phyloP scores from a whole-genome alignment of 92 coral and sea anemone species.

The Paramuricea clavata region DNA sequence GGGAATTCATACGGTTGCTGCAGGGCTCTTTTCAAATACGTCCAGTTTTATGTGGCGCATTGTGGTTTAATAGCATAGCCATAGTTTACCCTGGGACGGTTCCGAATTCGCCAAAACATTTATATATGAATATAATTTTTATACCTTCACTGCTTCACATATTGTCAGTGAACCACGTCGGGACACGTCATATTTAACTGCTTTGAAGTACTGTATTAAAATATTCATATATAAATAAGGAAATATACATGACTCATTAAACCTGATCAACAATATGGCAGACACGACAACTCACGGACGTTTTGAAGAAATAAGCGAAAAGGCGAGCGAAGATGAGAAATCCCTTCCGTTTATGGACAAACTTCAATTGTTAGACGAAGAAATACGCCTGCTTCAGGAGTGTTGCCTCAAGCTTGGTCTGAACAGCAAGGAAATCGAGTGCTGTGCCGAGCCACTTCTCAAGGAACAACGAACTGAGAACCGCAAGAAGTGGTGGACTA shows the following conservation, averaged over 20 bases:
- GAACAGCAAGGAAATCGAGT: slow-evolving; percentile 83
- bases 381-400: slow-evolving; percentile 85
- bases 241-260: background rate
- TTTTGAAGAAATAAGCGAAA: slow-evolving; percentile 42
- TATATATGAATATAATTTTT: too few relatives aligned
- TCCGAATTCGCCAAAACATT: background rate
- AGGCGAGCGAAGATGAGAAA: slow-evolving; percentile 80
- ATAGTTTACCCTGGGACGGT: too few relatives aligned
- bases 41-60: too few relatives aligned
- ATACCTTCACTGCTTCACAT: too few relatives aligned
- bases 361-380: slow-evolving; percentile 87
- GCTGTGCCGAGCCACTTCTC: slow-evolving; percentile 88
- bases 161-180: background rate
- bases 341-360: slow-evolving; percentile 83
- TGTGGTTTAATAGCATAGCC: too few relatives aligned
- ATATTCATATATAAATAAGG: background rate
- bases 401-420: slow-evolving; percentile 90
- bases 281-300: background rate
- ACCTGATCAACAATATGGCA: background rate
- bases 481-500: slow-evolving; percentile 76
- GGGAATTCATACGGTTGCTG: too few relatives aligned
- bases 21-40: too few relatives aligned
- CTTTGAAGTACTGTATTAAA: background rate
- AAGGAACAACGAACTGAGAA: slow-evolving; percentile 67
- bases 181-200: too few relatives aligned